Conservation (phyloP, 2,888 invertebrate species). For the Alloscopus bannaensis region DNA sequence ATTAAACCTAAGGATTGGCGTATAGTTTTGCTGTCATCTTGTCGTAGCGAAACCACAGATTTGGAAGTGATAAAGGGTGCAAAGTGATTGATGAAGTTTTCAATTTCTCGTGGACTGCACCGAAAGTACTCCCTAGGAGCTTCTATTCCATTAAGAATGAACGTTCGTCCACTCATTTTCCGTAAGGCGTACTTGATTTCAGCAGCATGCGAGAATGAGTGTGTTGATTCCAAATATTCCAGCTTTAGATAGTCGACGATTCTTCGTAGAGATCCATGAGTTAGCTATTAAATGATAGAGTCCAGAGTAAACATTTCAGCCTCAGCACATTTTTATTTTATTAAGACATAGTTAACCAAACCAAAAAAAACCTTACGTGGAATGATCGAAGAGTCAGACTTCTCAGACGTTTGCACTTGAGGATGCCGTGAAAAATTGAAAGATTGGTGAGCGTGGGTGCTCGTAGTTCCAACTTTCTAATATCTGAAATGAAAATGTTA, state of each 20-base stretch:
- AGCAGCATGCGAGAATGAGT: slow-evolving; percentile 51
- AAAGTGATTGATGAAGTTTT: slow-evolving; percentile 50
- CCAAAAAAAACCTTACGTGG: slow-evolving; percentile 33
- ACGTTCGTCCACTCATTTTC: slow-evolving; percentile 47
- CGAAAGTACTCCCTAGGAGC: slow-evolving; percentile 54
- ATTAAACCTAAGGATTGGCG: slow-evolving; percentile 18
- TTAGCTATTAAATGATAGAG: slow-evolving; percentile 38
- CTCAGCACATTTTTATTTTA: too few relatives aligned
- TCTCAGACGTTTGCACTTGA: slow-evolving; percentile 53
- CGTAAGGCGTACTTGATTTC: slow-evolving; percentile 57
- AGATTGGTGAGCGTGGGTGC: slow-evolving; percentile 62
- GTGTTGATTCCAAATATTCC: slow-evolving; percentile 60
- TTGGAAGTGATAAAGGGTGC: slow-evolving; percentile 37
- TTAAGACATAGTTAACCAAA: background rate
- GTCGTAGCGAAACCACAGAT: slow-evolving; percentile 25
- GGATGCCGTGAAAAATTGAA: slow-evolving; percentile 59
- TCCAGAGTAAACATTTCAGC: too few relatives aligned
- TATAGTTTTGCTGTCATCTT: slow-evolving; percentile 18
- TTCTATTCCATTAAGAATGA: slow-evolving; percentile 60
- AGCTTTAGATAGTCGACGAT: slow-evolving; percentile 47
- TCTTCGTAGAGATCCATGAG: slow-evolving; percentile 52
- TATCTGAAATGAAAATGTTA: slow-evolving; percentile 28
- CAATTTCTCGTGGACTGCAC: slow-evolving; percentile 42
- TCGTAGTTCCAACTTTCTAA: slow-evolving; percentile 58
- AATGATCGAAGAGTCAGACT: slow-evolving; percentile 57